Conservation (phyloP, 2,888 invertebrate genomes). For the Caenorhabditis auriculariae region DNA sequence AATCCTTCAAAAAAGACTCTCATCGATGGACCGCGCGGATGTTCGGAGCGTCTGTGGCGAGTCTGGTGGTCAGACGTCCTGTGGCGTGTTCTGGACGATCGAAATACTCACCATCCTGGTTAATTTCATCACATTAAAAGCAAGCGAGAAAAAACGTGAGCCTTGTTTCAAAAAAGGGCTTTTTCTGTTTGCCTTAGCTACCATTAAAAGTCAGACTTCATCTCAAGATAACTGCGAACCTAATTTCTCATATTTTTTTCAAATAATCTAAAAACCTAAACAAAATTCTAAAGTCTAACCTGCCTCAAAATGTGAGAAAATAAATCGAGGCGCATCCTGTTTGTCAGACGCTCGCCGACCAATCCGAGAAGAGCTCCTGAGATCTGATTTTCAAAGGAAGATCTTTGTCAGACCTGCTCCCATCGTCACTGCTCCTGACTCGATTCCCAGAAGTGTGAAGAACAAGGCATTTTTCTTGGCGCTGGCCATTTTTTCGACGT, state of each 20-base stretch:
- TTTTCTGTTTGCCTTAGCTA: no score
- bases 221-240: no score
- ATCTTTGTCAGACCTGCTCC: constrained; percentile 28
- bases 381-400: no score
- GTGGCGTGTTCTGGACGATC: constrained; percentile 64
- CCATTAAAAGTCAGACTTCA: no score
- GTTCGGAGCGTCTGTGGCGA: constrained; percentile 66
- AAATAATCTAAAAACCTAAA: neutral
- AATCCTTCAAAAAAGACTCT: neutral
- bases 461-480: constrained; percentile 15
- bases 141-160: no score
- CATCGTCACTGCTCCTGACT: constrained; percentile 18
- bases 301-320: constrained; percentile 64
- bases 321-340: constrained; percentile 59
- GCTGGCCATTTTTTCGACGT: constrained; percentile 11
- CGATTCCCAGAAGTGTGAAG: constrained; percentile 18
- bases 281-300: no score
- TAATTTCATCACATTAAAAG: no score
- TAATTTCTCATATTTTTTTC: neutral
- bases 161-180: no score
- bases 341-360: constrained; percentile 38
- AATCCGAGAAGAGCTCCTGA: constrained; percentile 26
- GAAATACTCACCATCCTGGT: constrained; percentile 65
- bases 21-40: constrained; percentile 62
- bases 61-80: constrained; percentile 63